Conservation (phyloP, 2,888 invertebrate species). For the Julus scanicus region DNA sequence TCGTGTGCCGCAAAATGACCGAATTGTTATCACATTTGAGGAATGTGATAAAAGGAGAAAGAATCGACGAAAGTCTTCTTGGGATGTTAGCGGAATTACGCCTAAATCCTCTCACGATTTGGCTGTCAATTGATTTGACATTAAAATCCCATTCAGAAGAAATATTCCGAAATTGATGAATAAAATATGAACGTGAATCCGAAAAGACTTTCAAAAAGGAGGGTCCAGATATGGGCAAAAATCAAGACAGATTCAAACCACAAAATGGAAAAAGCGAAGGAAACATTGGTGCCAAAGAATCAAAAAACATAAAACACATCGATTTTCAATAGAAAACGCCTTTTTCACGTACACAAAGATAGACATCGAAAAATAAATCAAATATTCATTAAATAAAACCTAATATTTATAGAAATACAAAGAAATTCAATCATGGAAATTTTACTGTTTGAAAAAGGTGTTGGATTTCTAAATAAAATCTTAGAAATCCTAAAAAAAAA, state of each 20-base stretch:
- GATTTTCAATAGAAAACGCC: background rate
- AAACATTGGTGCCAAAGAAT: background rate
- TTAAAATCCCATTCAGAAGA: conserved; percentile 7
- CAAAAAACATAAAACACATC: background rate
- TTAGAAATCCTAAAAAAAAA: too few relatives aligned
- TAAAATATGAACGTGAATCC: background rate
- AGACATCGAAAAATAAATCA: background rate
- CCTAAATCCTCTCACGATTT: background rate
- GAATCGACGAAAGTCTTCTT: background rate
- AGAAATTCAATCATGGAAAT: too few relatives aligned
- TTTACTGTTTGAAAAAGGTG: too few relatives aligned
- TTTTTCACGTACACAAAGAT: background rate
- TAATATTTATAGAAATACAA: background rate
- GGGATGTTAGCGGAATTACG: background rate
- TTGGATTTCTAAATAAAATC: too few relatives aligned
- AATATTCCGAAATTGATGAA: conserved; percentile 1
- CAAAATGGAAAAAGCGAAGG: background rate
- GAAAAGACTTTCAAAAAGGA: background rate
- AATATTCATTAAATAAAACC: background rate
- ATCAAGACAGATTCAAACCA: background rate
- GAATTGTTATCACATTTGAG: too few relatives aligned
- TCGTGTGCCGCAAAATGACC: too few relatives aligned
- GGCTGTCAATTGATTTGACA: conserved; percentile 30
- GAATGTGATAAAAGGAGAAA: too few relatives aligned
- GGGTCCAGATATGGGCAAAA: background rate